phyloP scores from a whole-genome alignment of 2,113 vertebrate genomes.

The Speoplatyrhinus poulsoni region DNA sequence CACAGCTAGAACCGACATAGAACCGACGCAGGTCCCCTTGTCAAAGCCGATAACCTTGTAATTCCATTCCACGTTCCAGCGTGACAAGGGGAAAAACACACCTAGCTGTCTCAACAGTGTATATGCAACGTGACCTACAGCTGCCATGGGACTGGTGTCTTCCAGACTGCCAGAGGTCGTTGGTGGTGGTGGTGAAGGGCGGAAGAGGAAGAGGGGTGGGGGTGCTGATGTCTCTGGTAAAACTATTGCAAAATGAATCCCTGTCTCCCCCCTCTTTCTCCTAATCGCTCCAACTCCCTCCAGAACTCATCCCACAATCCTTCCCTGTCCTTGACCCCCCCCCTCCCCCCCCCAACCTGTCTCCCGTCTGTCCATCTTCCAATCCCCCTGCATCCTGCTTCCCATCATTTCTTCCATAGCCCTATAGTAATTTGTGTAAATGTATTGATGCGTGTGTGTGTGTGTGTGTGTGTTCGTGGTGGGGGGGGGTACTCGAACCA shows the following conservation, averaged over 20 bases:
- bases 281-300: slow-evolving; percentile 28
- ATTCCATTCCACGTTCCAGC: neutral
- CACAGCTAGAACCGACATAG: slow-evolving; percentile 16
- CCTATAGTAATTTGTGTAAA: too few relatives aligned
- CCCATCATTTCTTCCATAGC: slow-evolving; percentile 10
- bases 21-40: slow-evolving; percentile 18
- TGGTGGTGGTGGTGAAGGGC: neutral
- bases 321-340: slow-evolving; percentile 37
- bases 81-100: neutral
- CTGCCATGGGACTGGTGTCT: neutral
- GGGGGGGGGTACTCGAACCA: too few relatives aligned
- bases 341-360: slow-evolving; percentile 2
- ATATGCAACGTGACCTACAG: slow-evolving; percentile 14
- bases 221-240: slow-evolving; percentile 23
- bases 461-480: too few relatives aligned
- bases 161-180: neutral
- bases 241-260: slow-evolving; percentile 27
- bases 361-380: slow-evolving; percentile 16
- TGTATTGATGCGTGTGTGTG: too few relatives aligned
- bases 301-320: slow-evolving; percentile 12
- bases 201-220: neutral
- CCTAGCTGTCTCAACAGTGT: slow-evolving; percentile 1
- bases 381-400: slow-evolving; percentile 13
- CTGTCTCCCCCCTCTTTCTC: slow-evolving; percentile 4
- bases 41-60: neutral